Evolutionary conservation across 2,797 vertebrate species (phyloP), one percentile per base, ranked within the genome.

Genomic region (Chiroxiphia lanceolata): DNA sequence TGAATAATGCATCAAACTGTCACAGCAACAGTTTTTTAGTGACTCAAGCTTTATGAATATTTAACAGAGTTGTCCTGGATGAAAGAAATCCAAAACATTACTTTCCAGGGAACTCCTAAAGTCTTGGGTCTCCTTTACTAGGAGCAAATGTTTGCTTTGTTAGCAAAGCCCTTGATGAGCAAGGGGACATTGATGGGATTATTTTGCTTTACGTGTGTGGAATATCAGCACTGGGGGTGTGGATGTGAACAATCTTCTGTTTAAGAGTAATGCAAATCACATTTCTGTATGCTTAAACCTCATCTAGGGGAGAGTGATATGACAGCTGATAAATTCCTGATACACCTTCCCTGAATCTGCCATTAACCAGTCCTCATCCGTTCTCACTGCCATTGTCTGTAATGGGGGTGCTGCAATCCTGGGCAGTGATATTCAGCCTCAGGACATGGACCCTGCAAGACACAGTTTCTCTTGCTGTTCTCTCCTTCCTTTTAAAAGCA

Each of bases 1-100:
- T 75, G 69, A 91, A 69, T 80, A 91, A 87, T 72, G 59, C 50
- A 91, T 79, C 67, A 59, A 29, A 71, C 69, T 86, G 69, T 86
- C 85, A 86, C 54, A 84, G 77, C 38, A 95, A 68, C 42, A 84
- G 42, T 75, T 88, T 78, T 82, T 72, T 68, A 61, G 74, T 82
- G 80, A 92, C 59, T 94, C 70, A 80, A 33, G n/a, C 31, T 65
- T 72, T 89, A 72, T 87, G 74, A 95, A 45, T 89, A 80, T 91
- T 95, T 81, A 84, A 13, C 15, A 54, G 67, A 63, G 36, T 38
- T 90, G 48, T 92, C 78, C 81, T 57, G 68, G 53, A 40, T 64
- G 48, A 67, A 78, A 68, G 40, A 63, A 82, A 67, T 87, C 17
- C 6, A 87, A 44, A 89, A 70, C 22, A 56, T 40, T 56, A 19